Conservation (phyloP, 2,797 vertebrate genomes). For the Gymnoscopelus microlampas region DNA sequence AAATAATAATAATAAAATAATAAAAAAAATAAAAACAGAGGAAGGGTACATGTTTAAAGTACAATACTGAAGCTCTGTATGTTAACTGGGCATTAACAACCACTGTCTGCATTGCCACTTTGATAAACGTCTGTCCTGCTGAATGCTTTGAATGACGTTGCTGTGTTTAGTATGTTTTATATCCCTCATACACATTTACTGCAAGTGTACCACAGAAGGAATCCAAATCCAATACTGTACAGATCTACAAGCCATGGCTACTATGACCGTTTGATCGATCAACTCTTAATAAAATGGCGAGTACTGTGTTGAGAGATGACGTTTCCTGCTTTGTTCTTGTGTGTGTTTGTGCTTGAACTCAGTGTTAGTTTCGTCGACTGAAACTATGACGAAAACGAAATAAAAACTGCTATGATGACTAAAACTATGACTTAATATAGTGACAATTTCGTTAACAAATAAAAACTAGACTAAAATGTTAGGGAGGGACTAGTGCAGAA, state of each 20-base stretch:
- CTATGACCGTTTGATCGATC: constrained; percentile 68
- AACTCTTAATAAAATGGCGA: constrained; percentile 82
- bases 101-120: constrained; percentile 92
- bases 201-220: constrained; percentile 62
- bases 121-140: constrained; percentile 85
- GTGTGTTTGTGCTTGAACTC: not conserved
- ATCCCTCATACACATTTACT: constrained; percentile 74
- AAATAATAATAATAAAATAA: too few relatives aligned
- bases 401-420: too few relatives aligned
- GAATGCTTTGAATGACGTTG: constrained; percentile 83
- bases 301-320: constrained; percentile 61
- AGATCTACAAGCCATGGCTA: constrained; percentile 70
- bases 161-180: constrained; percentile 78
- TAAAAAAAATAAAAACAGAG: constrained; percentile 57
- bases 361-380: too few relatives aligned
- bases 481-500: too few relatives aligned
- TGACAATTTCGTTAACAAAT: too few relatives aligned
- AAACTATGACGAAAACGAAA: too few relatives aligned
- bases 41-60: constrained; percentile 77
- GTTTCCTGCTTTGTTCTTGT: constrained; percentile 33
- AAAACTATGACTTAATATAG: too few relatives aligned
- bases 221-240: constrained; percentile 71
- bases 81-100: constrained; percentile 89
- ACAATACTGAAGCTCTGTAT: constrained; percentile 80
- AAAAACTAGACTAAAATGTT: too few relatives aligned